These are phyloP conservation scores for Anthopleura sola DNA, from an alignment of 64 coral and sea anemone genomes.

Conservation along the genomic window DNA sequence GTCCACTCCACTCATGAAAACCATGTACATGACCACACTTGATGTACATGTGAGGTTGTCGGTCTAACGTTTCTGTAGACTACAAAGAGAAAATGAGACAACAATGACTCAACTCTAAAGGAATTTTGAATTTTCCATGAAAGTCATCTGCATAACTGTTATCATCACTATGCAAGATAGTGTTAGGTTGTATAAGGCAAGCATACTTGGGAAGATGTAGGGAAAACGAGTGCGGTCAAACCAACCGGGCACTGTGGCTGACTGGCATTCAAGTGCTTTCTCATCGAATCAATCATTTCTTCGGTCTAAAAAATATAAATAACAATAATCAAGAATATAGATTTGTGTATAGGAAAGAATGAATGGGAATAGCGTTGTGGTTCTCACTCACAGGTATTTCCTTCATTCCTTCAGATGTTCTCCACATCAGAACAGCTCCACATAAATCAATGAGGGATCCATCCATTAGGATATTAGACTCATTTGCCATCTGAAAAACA, in stretches of 20 bases:
- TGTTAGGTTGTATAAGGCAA: background rate
- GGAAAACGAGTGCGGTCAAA: constrained; percentile 80
- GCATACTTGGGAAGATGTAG: constrained; percentile 60
- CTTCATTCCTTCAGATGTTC: constrained; percentile 72
- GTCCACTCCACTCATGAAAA: constrained; percentile 74
- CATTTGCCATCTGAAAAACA: constrained; percentile 79
- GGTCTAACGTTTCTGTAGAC: background rate
- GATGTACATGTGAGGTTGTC: constrained; percentile 74
- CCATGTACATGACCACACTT: constrained; percentile 97
- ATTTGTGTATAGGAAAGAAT: background rate
- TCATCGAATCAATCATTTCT: constrained; percentile 82
- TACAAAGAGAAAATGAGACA: background rate
- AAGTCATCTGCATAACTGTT: background rate
- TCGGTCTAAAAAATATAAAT: constrained; percentile 55
- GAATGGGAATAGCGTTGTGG: background rate
- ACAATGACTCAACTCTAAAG: too few species aligned
- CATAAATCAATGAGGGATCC: constrained; percentile 96
- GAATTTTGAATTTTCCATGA: too few species aligned
- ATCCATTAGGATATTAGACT: constrained; percentile 88
- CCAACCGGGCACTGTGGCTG: constrained; percentile 93
- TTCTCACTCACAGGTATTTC: constrained; percentile 85
- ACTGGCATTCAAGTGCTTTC: constrained; percentile 65
- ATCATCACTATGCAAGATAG: background rate
- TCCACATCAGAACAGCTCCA: constrained; percentile 93
- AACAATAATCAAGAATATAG: too few species aligned